Evolutionary conservation across 2,797 vertebrate species (phyloP), one percentile per base, ranked within the genome.

Genomic region (Peromyscus attwateri): DNA sequence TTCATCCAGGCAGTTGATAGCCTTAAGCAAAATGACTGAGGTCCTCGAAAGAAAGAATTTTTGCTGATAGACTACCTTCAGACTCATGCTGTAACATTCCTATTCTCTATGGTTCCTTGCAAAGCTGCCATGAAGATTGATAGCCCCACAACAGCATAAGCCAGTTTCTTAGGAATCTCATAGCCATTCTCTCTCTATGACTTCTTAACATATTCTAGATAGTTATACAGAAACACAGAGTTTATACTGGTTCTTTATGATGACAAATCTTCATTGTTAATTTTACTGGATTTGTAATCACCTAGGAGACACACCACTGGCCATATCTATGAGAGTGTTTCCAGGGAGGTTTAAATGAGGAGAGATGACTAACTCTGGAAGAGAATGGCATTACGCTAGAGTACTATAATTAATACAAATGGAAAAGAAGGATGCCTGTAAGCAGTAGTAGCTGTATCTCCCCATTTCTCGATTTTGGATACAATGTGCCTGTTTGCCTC

Each of bases 21-120:
- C 19, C 66, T 92, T 93, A 89, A 89, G 31, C 90, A 57, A 80
- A 95, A 82, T 79, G 40, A 77, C 29, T 80, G 82, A 81, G n/a
- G 7, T 91, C 9, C 55, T 64, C 8, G 46, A 73, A 92, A n/a
- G 12, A 93, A 84, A 60, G 10, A 57, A 75, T 75, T 40, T 90
- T 66, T 88, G 76, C 85, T 62, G 66, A 34, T 7, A 94, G 62
- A 88, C 13, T 83, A 34, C 12, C 37, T 80, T 71, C 57, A 71
- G 8, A 92, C 0, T 57, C 34, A 82, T 62, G 17, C n/a, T 66
- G 14, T 4, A 89, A 79, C 40, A 84, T 83, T 81, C 84, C 21
- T n/a, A 92, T 64, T 80, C 85, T 29, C n/a, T 2, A 11, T 12
- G 66, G n/a, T 87, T 57, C 77, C 70, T 73, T 52, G 9, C 29